Evolutionary conservation across 2,797 vertebrate species (phyloP), one percentile per base, ranked within the genome.

Genomic region (Telmatherina bonti): DNA sequence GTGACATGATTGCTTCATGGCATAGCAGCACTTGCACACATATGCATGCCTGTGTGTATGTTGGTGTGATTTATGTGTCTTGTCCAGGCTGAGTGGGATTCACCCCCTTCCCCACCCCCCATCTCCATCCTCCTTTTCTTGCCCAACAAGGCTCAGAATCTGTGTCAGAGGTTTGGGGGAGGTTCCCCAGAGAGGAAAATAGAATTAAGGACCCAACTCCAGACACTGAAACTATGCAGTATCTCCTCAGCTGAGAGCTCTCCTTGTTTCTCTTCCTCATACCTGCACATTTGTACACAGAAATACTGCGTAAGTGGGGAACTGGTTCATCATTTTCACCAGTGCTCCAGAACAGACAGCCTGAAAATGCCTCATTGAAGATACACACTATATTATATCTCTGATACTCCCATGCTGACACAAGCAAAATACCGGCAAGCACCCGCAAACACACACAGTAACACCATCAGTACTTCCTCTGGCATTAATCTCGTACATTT

Each of bases 61-160:
- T 90, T 91, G 88, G 47, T 76, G 84, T 88, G 92, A 92, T 92
- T 92, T 91, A 91, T 92, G 84, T 82, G 78, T 89, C 84, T 90
- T 92, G 85, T 91, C 88, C 86, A 85, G 84, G 78, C 84, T 86
- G 82, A 69, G 87, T 83, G 75, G 87, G 86, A 88, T 76, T 74
- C 30, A 58, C 45, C 61, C 49, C 47, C n/a, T 15, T 26, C 10
- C 27, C 15, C 64, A n/a, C 41, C 9, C 27, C 56, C 18, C 30
- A 53, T 8, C 29, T 49, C 63, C n/a, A 12, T 68, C 71, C 73
- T 22, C 70, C 67, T 57, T 41, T 71, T 29, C 68, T 41, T 31
- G 27, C 66, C 56, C 80, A 81, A 86, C 82, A 91, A 85, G 84
- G 82, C 88, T 76, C 81, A 86, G 89, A 89, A 83, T 89, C 84